Base-by-base conservation (phyloP, 64 coral and sea anemone genomes). In the Platygyra sinensis region DNA sequence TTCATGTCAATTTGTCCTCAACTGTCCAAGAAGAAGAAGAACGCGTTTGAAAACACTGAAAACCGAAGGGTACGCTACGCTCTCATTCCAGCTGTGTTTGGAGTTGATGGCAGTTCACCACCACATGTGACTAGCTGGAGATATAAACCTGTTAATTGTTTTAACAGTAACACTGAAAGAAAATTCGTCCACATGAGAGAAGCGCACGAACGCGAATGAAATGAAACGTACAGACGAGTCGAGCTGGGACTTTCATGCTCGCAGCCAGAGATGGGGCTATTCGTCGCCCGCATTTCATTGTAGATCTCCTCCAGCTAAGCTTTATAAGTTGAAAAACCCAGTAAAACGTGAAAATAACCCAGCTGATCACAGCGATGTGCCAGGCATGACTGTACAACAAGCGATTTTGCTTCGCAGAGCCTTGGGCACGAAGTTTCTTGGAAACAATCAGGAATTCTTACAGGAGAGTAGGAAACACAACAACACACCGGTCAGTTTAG, bases 381-480 rank as follows among this genome's bases (percentile, higher is more conserved):
- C 80, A 12, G 80, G 62, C 2, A 83, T 83, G 61, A 39, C 31
- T 4, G 63, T 83, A 10, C 60, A 46, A 15, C 30, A 67, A 42
- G 61, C 80, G 3, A 67, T 83, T 67, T 61, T 83, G 30, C 69
- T 83, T 27, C 60, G 63, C 46, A 83, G 61, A 38, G 24, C 60
- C 67, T 46, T 83, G 4, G 67, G 36, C 19, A 24, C 30, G 9
- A 83, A 83, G 32, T 67, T 64, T 64, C 31, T 67, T 42, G 5
- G 30, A 13, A 64, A 42, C 4, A 80, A 24, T 69, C 50, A 69
- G 9, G 24, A 46, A 8, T 6, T 2, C 39, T 46, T 46, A 46
- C 39, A 25, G 65, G 61, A 83, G 22, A 20, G 62, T 67, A 83
- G 80, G 32, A 83, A 83, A 46, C 80, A 83, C 19, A 83, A 83